Conservation (phyloP, 2,797 vertebrate genomes). For the Ataeniobius toweri region DNA sequence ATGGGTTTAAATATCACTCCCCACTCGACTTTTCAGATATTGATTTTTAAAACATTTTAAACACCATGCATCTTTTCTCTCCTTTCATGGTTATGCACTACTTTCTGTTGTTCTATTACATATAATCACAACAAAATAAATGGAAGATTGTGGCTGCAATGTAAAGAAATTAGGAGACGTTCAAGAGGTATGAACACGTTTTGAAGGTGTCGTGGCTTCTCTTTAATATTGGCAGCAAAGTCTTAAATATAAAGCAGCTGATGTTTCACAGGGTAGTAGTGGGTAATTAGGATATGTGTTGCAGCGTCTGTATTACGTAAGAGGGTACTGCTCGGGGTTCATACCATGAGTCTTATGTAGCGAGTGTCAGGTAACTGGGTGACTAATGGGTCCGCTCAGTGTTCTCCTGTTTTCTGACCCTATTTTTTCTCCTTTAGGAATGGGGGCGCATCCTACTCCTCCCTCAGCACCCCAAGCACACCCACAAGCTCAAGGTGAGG, state of each 20-base stretch:
- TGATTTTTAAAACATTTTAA: too few species aligned
- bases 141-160: neutral
- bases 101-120: too few species aligned
- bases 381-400: conserved; percentile 50
- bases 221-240: neutral
- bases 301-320: conserved; percentile 33
- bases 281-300: conserved; percentile 41
- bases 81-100: too few species aligned
- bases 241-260: neutral
- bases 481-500: conserved; percentile 72
- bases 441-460: conserved; percentile 60
- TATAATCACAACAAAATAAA: neutral
- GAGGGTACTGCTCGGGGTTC: conserved; percentile 41
- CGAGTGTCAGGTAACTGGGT: conserved; percentile 6
- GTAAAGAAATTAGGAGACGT: neutral
- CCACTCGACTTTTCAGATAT: too few species aligned
- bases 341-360: conserved; percentile 7
- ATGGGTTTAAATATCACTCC: neutral
- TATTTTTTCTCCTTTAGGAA: conserved; percentile 72
- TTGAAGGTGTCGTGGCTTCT: neutral
- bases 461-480: conserved; percentile 73
- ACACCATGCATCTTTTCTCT: too few species aligned
- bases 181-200: neutral
- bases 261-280: conserved; percentile 16
- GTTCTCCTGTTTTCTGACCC: conserved; percentile 19